These are phyloP conservation scores for Drosophila parvula DNA, from an alignment of 1,140 invertebrate genomes.

Conservation along the genomic window DNA sequence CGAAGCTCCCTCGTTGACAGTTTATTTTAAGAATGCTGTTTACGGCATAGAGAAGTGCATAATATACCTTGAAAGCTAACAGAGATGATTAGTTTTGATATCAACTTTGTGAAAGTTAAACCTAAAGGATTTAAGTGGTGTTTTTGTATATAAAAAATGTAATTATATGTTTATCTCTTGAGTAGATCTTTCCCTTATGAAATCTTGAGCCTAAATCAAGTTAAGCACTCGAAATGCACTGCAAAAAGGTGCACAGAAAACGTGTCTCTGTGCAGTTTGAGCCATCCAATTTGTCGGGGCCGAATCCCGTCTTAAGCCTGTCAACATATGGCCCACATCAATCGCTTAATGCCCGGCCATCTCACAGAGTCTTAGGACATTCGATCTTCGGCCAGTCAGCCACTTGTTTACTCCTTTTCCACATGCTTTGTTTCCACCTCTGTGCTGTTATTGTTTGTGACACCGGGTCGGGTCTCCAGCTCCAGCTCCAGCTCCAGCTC, in stretches of 20 bases:
- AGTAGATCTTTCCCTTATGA: neutral
- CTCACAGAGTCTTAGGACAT: constrained; percentile 22
- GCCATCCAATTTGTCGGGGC: constrained; percentile 8
- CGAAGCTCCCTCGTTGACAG: constrained; percentile 1
- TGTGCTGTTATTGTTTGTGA: constrained; percentile 64
- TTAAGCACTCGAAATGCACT: neutral
- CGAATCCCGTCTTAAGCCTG: constrained; percentile 6
- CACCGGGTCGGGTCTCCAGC: constrained; percentile 24
- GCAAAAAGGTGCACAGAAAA: neutral
- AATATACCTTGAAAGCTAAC: neutral
- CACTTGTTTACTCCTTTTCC: constrained; percentile 39
- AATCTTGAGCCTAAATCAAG: neutral
- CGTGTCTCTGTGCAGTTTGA: neutral
- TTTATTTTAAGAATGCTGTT: constrained; percentile 30
- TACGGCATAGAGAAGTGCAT: constrained; percentile 16
- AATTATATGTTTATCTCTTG: neutral
- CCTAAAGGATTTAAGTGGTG: neutral
- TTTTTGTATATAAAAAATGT: neutral
- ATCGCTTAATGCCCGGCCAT: constrained; percentile 23
- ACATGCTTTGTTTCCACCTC: constrained; percentile 45
- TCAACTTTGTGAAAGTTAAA: neutral
- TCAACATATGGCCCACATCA: constrained; percentile 36
- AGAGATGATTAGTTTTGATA: neutral
- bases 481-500: constrained; percentile 13
- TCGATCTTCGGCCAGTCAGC: constrained; percentile 15